Evolutionary conservation across 2,113 vertebrate genomes (phyloP).

Genomic region (Steatornis caripensis): DNA sequence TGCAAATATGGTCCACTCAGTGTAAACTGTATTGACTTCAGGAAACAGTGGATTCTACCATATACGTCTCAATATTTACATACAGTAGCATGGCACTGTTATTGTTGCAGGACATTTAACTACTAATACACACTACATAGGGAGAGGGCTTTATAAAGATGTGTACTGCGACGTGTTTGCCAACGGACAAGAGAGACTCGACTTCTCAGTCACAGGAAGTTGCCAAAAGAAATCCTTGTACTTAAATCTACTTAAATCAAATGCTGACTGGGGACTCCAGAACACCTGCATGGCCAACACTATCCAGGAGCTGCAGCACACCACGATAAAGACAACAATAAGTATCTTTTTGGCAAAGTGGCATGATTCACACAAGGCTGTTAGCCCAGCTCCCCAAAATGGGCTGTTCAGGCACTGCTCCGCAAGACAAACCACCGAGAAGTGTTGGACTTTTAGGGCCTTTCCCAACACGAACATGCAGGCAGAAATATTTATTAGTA

Average conservation of each 20-base stretch:
- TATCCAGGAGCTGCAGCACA: background rate
- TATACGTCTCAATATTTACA: constrained; percentile 7
- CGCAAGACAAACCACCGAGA: background rate
- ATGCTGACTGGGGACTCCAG: background rate
- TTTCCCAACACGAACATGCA: background rate
- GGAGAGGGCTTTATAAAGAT: background rate
- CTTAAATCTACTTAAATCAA: background rate
- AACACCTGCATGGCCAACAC: background rate
- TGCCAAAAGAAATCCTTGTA: background rate
- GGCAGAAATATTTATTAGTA: background rate
- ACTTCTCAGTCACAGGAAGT: background rate
- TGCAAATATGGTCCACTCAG: constrained; percentile 59
- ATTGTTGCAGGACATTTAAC: background rate
- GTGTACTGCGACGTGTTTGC: background rate
- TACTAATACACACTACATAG: background rate
- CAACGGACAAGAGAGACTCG: background rate
- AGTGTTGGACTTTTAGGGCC: background rate
- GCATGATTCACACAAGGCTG: background rate
- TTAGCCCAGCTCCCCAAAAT: background rate
- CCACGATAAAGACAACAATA: background rate
- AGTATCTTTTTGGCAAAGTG: background rate
- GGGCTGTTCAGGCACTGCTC: background rate
- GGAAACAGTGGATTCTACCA: constrained; percentile 26
- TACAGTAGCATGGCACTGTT: constrained; percentile 35
- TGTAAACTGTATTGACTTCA: constrained; percentile 59